Conservation (phyloP, 1,140 invertebrate species). For the Acyrthosiphon pisum region DNA sequence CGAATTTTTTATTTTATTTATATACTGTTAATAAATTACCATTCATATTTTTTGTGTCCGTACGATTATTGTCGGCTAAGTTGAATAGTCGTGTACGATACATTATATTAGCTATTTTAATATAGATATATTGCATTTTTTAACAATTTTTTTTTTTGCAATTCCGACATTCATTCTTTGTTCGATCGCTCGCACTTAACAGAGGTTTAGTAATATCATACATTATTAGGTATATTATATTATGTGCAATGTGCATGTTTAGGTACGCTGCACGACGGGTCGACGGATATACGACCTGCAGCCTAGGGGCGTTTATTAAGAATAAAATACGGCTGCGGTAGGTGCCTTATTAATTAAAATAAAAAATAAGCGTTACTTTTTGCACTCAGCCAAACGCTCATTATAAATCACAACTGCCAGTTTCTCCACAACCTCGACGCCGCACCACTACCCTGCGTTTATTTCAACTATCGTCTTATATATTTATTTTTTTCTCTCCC, state of each 20-base stretch:
- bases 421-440: background rate
- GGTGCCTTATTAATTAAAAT: slow-evolving; percentile 50
- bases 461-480: background rate
- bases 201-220: background rate
- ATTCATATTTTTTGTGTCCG: background rate
- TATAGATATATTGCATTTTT: background rate
- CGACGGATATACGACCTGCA: background rate
- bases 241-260: background rate
- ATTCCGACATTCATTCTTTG: background rate
- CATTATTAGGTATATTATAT: background rate
- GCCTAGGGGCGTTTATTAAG: slow-evolving; percentile 46
- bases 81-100: background rate
- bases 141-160: background rate
- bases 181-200: background rate
- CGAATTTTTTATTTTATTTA: background rate
- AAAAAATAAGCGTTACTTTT: slow-evolving; percentile 52
- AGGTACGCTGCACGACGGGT: background rate
- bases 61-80: background rate
- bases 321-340: slow-evolving; percentile 34
- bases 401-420: slow-evolving; percentile 40
- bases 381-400: slow-evolving; percentile 41
- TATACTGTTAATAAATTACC: background rate
- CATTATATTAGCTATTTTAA: background rate
- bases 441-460: background rate
- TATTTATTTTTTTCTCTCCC: background rate